A percentile compares a stretch with the other conserved stretches of the same genome.
phyloP scores from a whole-genome alignment of 2,888 invertebrate genomes.

The Volucella inflata region DNA sequence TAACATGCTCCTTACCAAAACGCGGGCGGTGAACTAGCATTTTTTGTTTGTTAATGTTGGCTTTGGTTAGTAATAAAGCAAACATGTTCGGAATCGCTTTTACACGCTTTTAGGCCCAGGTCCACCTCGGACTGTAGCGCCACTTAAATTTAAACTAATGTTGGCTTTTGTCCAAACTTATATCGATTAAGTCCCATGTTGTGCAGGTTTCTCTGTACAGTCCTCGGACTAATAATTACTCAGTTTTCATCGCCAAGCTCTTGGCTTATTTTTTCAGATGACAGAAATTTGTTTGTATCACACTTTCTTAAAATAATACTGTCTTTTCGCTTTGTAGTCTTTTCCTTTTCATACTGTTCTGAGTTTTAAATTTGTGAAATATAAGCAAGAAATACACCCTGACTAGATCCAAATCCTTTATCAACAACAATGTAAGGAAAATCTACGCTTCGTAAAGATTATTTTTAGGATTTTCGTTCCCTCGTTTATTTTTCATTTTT shows the following conservation, averaged over 20 bases:
- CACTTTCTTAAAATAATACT: not conserved
- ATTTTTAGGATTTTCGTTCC: no score
- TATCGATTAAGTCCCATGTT: not conserved
- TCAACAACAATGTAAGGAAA: no score
- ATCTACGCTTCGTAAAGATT: no score
- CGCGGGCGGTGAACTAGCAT: not conserved
- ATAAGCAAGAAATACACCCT: no score
- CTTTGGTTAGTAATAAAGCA: no score
- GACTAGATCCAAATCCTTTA: no score
- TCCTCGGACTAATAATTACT: not conserved
- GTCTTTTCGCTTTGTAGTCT: not conserved
- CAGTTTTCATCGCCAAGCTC: not conserved
- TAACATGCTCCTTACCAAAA: not conserved
- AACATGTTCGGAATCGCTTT: no score
- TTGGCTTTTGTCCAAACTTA: not conserved
- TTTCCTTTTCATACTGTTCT: not conserved
- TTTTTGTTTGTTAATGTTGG: constrained; percentile 5
- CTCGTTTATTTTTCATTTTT: no score
- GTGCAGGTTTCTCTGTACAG: not conserved
- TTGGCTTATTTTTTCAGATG: not conserved
- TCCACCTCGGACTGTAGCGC: no score
- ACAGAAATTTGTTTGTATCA: not conserved
- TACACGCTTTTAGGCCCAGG: no score
- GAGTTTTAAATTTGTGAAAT: not conserved
- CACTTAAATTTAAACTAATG: no score